These are phyloP conservation scores for Leptopilina myrica DNA, from an alignment of 2,888 invertebrate genomes.

Conservation along the genomic window DNA sequence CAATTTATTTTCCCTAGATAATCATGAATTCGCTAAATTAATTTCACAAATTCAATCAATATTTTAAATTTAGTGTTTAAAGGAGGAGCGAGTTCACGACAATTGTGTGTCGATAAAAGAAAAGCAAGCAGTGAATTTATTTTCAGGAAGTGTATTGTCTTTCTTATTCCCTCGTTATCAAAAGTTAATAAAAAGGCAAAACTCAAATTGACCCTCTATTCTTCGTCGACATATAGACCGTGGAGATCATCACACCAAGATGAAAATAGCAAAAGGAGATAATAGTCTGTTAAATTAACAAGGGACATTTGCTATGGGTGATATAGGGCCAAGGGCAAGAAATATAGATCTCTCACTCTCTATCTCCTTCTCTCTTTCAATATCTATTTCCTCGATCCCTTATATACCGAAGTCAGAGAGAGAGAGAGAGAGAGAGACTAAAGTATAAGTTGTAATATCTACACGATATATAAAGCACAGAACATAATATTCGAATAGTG, in stretches of 20 bases:
- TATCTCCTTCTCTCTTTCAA: constrained; percentile 35
- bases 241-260: background rate
- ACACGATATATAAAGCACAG: background rate
- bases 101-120: background rate
- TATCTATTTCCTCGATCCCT: constrained; percentile 57
- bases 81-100: background rate
- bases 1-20: too few species aligned
- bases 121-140: background rate
- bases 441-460: constrained; percentile 51
- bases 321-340: constrained; percentile 33
- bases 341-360: constrained; percentile 11
- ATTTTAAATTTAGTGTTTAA: background rate
- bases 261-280: constrained; percentile 24
- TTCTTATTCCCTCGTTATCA: constrained; percentile 4
- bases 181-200: constrained; percentile 6
- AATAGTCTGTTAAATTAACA: constrained; percentile 33
- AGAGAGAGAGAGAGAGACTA: constrained; percentile 40
- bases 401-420: constrained; percentile 52
- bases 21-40: too few species aligned
- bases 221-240: background rate
- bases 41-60: background rate
- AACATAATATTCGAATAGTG: constrained; percentile 15
- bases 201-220: constrained; percentile 11
- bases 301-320: constrained; percentile 24
- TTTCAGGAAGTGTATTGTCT: background rate